A percentile compares a stretch with the other conserved stretches of the same genome.
phyloP scores from a whole-genome alignment of 2,113 vertebrate species.

The Microtus richardsoni region DNA sequence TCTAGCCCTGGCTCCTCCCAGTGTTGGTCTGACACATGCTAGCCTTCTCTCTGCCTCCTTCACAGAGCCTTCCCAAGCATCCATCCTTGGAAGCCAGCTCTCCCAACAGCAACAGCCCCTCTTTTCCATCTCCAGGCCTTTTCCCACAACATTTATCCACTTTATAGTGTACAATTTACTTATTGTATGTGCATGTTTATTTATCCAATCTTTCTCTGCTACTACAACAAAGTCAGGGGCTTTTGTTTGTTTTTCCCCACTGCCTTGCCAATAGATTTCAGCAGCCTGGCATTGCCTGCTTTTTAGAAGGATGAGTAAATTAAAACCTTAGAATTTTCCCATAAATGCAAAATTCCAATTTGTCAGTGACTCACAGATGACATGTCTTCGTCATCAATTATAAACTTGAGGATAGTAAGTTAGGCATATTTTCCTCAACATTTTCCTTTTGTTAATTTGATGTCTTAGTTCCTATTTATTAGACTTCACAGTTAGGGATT shows the following conservation, averaged over 20 bases:
- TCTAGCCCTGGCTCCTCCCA: neutral
- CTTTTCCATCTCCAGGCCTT: neutral
- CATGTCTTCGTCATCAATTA: neutral
- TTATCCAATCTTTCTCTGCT: neutral
- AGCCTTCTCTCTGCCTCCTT: too few species aligned
- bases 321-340: neutral
- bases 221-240: neutral
- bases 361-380: neutral
- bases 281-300: neutral
- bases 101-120: neutral
- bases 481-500: neutral
- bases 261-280: neutral
- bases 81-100: neutral
- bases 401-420: neutral
- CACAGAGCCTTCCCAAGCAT: neutral
- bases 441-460: neutral
- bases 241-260: neutral
- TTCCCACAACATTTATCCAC: constrained; percentile 1
- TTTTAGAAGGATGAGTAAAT: neutral
- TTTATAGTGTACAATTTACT: neutral
- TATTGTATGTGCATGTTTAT: neutral
- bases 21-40: neutral
- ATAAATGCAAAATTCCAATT: constrained; percentile 6
- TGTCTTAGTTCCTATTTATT: neutral
- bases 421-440: neutral